A percentile compares a stretch with the other conserved stretches of the same genome.
Conservation (phyloP, 2,113 vertebrate genomes). For the Pimephales promelas region DNA sequence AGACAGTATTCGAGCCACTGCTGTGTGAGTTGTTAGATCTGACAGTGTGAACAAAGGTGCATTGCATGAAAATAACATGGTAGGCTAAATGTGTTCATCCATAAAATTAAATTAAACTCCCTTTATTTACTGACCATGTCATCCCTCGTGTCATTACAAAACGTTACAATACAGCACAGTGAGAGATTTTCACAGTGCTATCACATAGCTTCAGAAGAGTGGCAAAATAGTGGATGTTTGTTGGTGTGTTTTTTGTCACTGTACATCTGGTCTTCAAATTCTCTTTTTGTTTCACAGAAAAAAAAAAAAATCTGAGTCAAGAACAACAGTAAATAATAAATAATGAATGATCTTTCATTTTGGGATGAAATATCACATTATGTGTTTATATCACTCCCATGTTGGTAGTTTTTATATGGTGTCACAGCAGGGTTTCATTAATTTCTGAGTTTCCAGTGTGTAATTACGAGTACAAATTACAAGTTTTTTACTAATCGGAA, state of each 20-base stretch:
- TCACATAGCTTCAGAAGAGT: neutral
- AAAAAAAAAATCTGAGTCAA: neutral
- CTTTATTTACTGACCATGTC: neutral
- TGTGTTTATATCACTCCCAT: neutral
- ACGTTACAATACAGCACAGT: neutral
- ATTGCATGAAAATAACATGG: neutral
- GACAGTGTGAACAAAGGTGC: neutral
- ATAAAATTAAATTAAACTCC: neutral
- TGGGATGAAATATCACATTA: neutral
- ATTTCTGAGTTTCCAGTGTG: neutral
- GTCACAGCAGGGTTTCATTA: neutral
- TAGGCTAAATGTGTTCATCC: neutral
- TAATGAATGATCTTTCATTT: neutral
- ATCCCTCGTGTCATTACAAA: neutral
- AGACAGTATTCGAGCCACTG: too few relatives aligned
- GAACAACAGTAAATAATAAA: neutral
- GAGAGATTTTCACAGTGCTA: neutral
- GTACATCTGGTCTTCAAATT: neutral
- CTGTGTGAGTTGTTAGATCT: too few relatives aligned
- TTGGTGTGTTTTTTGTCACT: neutral
- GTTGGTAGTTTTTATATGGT: neutral
- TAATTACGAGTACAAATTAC: conserved; percentile 15
- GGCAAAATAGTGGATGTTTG: neutral
- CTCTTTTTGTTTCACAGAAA: too few relatives aligned
- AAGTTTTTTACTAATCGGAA: neutral